A percentile compares a stretch with the other conserved stretches of the same genome.
These are phyloP conservation scores for Tragelaphus imberbis DNA, from an alignment of 2,113 vertebrate species.

Conservation along the genomic window DNA sequence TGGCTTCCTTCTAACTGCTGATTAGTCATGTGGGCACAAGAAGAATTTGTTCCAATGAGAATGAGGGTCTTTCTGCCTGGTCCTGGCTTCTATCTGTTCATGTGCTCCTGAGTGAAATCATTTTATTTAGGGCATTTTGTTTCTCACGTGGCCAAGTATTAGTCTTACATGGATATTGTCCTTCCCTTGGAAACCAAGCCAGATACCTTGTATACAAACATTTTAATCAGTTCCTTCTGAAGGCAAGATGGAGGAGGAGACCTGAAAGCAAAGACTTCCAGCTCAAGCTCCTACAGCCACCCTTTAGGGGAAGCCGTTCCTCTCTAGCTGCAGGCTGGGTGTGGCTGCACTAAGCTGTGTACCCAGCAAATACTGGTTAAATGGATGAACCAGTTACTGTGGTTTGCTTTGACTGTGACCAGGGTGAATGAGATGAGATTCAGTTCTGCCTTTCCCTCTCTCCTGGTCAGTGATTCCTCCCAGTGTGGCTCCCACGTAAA, in stretches of 20 bases:
- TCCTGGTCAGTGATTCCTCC: constrained; percentile 23
- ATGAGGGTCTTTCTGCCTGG: neutral
- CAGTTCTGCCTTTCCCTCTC: neutral
- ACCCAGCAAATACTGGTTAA: neutral
- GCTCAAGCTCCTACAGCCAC: neutral
- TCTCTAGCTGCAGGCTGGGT: neutral
- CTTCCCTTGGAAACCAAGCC: neutral
- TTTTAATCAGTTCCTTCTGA: neutral
- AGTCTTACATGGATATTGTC: neutral
- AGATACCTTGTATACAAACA: neutral
- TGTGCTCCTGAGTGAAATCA: neutral
- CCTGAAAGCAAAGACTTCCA: neutral
- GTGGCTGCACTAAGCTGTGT: neutral
- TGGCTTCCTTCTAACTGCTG: neutral
- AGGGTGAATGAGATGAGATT: neutral
- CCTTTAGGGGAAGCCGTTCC: neutral
- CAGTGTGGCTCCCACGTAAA: constrained; percentile 37
- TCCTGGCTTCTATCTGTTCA: neutral
- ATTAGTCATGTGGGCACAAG: neutral
- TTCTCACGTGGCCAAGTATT: neutral
- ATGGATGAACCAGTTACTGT: neutral
- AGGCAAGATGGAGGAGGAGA: neutral
- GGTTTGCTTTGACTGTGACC: neutral
- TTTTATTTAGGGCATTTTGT: neutral
- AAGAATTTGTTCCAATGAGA: neutral